Conservation (phyloP, 2,113 vertebrate genomes). For the Carollia perspicillata region DNA sequence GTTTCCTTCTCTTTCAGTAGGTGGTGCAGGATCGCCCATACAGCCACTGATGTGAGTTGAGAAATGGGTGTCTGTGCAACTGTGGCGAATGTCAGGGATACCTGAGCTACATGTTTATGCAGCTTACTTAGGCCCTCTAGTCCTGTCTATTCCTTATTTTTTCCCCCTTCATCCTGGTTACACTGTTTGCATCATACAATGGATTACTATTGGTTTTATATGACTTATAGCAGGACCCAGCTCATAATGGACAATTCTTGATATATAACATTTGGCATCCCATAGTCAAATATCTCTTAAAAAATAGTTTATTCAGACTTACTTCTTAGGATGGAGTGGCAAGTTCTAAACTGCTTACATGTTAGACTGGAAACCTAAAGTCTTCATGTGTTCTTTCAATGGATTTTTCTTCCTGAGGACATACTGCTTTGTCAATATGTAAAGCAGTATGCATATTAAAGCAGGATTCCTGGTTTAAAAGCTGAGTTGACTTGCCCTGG, state of each 20-base stretch:
- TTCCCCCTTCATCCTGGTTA: background rate
- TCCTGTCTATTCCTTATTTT: too few species aligned
- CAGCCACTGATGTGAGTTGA: background rate
- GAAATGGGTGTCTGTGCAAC: background rate
- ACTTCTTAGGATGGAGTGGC: background rate
- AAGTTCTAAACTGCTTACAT: background rate
- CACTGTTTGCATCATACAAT: background rate
- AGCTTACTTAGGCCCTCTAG: background rate
- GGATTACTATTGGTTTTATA: background rate
- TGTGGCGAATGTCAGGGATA: background rate
- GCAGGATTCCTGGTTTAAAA: background rate
- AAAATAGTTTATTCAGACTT: background rate
- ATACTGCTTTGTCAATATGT: background rate
- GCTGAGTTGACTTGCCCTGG: too few species aligned
- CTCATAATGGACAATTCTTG: background rate
- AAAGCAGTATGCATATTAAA: too few species aligned
- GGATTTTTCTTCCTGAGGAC: background rate
- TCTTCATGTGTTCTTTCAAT: background rate
- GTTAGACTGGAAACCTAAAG: background rate
- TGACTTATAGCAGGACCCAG: background rate
- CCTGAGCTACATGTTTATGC: background rate
- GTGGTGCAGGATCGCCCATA: too few species aligned
- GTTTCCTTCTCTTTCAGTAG: background rate
- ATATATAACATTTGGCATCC: background rate
- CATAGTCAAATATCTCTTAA: background rate